Conservation (phyloP, 2,113 vertebrate genomes). For the Cricetomys ansorgei region DNA sequence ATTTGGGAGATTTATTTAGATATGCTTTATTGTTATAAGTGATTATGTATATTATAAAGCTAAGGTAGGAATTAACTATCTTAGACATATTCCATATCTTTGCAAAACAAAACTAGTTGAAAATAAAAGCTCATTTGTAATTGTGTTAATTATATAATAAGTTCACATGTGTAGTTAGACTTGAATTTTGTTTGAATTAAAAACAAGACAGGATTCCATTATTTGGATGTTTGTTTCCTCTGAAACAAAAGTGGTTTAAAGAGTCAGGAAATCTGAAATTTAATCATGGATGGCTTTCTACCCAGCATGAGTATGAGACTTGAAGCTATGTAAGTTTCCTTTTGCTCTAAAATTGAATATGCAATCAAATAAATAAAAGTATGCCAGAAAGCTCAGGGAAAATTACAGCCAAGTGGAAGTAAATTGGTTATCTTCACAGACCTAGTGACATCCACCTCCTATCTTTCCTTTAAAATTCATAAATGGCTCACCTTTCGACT, state of each 20-base stretch:
- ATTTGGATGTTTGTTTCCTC: slow-evolving; percentile 26
- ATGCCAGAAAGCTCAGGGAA: slow-evolving; percentile 4
- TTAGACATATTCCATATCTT: background rate
- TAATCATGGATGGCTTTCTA: slow-evolving; percentile 11
- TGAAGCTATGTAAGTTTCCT: slow-evolving; percentile 15
- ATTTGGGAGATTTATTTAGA: slow-evolving; percentile 19
- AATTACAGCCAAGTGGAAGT: slow-evolving; percentile 12
- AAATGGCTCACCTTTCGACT: background rate
- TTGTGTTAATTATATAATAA: slow-evolving; percentile 1
- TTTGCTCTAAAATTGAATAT: slow-evolving; percentile 38
- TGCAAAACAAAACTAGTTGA: slow-evolving; percentile 46
- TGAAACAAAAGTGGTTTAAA: background rate
- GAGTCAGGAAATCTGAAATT: background rate
- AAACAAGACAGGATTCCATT: background rate
- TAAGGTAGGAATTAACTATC: background rate
- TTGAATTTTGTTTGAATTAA: slow-evolving; percentile 35
- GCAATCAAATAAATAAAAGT: slow-evolving; percentile 9
- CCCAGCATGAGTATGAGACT: background rate
- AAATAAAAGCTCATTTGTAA: slow-evolving; percentile 5
- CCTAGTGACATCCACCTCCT: background rate
- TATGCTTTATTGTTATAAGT: slow-evolving; percentile 3
- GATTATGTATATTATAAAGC: background rate
- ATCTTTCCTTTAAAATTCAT: slow-evolving; percentile 27
- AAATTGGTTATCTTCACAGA: slow-evolving; percentile 36
- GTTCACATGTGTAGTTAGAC: slow-evolving; percentile 1